Conservation (phyloP, 2,888 invertebrate species). For the Habrosyne pyritoides region DNA sequence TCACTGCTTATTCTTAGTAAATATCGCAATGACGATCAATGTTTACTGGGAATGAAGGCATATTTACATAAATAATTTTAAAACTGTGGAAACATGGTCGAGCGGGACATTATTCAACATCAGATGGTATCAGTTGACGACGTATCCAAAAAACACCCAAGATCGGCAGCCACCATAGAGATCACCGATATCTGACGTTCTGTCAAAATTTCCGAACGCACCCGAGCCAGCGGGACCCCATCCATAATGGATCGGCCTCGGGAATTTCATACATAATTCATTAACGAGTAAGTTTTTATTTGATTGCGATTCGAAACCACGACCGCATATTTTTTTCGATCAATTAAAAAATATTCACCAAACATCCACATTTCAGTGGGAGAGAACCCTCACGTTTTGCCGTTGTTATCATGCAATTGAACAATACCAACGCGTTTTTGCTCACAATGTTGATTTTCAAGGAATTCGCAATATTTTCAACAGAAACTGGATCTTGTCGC, state of each 20-base stretch:
- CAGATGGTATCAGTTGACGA: conserved; percentile 58
- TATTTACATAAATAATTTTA: conserved; percentile 3
- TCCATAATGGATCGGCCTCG: conserved; percentile 77
- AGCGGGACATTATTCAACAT: conserved; percentile 23
- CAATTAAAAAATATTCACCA: conserved; percentile 66
- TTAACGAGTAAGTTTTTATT: conserved; percentile 81
- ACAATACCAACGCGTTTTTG: conserved; percentile 62
- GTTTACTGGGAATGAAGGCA: neutral
- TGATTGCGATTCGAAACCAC: conserved; percentile 71
- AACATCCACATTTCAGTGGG: conserved; percentile 74
- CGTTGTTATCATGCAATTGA: conserved; percentile 60
- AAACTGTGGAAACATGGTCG: conserved; percentile 10
- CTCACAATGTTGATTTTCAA: conserved; percentile 42
- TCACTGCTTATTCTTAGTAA: neutral
- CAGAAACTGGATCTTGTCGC: conserved; percentile 50
- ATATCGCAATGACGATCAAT: neutral
- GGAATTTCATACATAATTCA: conserved; percentile 79
- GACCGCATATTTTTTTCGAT: conserved; percentile 62
- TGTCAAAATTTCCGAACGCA: conserved; percentile 77
- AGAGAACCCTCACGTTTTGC: conserved; percentile 57
- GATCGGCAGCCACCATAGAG: conserved; percentile 67
- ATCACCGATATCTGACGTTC: conserved; percentile 69
- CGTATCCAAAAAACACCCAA: conserved; percentile 57
- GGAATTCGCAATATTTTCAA: conserved; percentile 57
- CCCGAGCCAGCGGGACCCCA: conserved; percentile 72